A percentile compares a stretch with the other conserved stretches of the same genome.
Evolutionary conservation across 2,113 vertebrate species (phyloP).

Genomic region (Cebidichthys violaceus): DNA sequence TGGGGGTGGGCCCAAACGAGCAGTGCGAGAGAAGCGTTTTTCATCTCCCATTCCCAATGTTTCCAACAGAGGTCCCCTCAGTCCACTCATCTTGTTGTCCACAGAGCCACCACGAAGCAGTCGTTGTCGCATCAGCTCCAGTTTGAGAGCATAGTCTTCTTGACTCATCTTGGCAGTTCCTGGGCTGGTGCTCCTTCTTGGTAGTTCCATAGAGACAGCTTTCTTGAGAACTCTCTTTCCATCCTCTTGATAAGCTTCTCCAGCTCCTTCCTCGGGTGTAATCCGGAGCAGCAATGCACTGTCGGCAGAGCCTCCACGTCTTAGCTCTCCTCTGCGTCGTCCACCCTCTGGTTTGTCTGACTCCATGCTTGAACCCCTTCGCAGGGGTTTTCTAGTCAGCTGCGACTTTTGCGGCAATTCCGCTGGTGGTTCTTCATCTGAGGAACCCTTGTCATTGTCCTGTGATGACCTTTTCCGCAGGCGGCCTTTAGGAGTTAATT

Average conservation of each 20-base stretch:
- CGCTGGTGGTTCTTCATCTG: constrained; percentile 84
- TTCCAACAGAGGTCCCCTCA: constrained; percentile 94
- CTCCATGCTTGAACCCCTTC: constrained; percentile 87
- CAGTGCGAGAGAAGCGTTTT: constrained; percentile 80
- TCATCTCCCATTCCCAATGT: constrained; percentile 89
- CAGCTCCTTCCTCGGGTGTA: constrained; percentile 69
- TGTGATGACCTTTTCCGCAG: constrained; percentile 75
- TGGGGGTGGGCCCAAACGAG: constrained; percentile 81
- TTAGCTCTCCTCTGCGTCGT: constrained; percentile 86
- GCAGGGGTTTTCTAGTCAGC: constrained; percentile 84
- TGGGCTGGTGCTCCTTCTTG: constrained; percentile 87
- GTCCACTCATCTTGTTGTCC: constrained; percentile 94
- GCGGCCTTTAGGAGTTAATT: constrained; percentile 65
- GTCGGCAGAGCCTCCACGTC: constrained; percentile 93
- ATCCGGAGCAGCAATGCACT: constrained; percentile 88
- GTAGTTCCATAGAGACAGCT: constrained; percentile 91
- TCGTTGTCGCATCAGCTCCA: constrained; percentile 94
- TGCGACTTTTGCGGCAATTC: constrained; percentile 77
- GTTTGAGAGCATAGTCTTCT: constrained; percentile 92
- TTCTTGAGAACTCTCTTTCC: constrained; percentile 86
- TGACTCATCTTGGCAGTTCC: constrained; percentile 87
- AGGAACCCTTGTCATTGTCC: constrained; percentile 80
- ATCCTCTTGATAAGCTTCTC: constrained; percentile 71
- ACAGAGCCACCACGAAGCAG: constrained; percentile 88
- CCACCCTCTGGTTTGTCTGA: constrained; percentile 80